phyloP scores from a whole-genome alignment of 2,888 invertebrate genomes.

The Diaprepes abbreviatus region DNA sequence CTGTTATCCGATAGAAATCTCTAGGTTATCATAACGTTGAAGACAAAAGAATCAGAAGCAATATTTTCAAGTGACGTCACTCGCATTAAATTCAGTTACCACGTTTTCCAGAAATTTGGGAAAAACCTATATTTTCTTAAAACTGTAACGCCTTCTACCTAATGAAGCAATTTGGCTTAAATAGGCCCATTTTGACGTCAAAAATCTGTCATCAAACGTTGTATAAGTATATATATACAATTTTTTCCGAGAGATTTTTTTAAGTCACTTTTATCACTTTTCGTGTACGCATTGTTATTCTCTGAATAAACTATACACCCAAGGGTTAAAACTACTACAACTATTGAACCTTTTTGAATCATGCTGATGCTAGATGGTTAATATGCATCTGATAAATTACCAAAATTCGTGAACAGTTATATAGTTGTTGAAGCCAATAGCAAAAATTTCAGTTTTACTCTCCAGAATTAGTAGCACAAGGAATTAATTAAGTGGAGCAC shows the following conservation, averaged over 20 bases:
- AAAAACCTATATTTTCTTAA: no score
- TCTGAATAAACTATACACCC: neutral
- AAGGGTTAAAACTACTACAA: neutral
- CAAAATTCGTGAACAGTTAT: constrained; percentile 52
- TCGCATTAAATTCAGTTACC: no score
- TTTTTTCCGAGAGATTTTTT: constrained; percentile 61
- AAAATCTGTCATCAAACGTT: no score
- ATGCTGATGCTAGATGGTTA: constrained; percentile 9
- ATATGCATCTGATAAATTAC: constrained; percentile 50
- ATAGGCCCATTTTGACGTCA: no score
- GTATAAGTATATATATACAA: no score
- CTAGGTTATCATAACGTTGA: no score
- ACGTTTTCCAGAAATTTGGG: no score
- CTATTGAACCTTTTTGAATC: neutral
- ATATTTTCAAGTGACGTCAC: no score
- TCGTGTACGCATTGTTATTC: neutral
- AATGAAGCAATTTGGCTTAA: no score
- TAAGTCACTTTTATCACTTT: constrained; percentile 47
- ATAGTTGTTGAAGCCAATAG: constrained; percentile 51
- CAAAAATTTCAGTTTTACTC: constrained; percentile 40
- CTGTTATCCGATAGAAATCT: no score
- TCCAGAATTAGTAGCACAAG: constrained; percentile 34
- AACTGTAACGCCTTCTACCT: no score
- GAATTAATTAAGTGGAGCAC: constrained; percentile 67
- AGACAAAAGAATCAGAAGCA: no score